These are phyloP conservation scores for Calidris pygmaea DNA, from an alignment of 2,113 vertebrate species.

Conservation along the genomic window DNA sequence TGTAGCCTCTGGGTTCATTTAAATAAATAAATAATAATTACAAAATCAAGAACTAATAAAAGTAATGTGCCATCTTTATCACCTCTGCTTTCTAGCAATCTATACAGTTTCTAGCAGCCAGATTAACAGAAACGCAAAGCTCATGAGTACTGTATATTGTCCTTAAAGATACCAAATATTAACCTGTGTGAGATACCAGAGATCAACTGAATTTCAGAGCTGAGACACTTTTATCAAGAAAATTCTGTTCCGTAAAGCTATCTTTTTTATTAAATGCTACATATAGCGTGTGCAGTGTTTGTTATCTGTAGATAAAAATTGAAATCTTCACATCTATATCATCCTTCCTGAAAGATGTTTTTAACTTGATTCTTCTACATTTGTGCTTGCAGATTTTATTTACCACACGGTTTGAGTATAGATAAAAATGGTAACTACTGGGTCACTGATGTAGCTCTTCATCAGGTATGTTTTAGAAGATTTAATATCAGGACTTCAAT, in stretches of 20 bases:
- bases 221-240: not conserved
- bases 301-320: not conserved
- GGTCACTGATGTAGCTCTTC: constrained; percentile 97
- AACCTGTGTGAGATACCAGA: not conserved
- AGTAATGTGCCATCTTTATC: not conserved
- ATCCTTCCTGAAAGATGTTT: not conserved
- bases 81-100: not conserved
- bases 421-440: constrained; percentile 91
- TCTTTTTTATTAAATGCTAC: not conserved
- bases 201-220: not conserved
- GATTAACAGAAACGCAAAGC: not conserved
- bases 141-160: not conserved
- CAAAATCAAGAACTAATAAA: not conserved
- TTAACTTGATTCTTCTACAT: not conserved
- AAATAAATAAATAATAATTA: not conserved
- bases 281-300: not conserved
- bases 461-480: constrained; percentile 83
- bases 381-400: constrained; percentile 85
- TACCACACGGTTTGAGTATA: constrained; percentile 92
- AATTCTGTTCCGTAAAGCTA: not conserved
- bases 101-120: not conserved
- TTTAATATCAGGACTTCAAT: not conserved
- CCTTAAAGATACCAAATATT: not conserved
- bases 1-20: not conserved
- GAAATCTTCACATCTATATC: not conserved